Percentiles rank a stretch among this genome's conserved stretches.
These are phyloP conservation scores for Takifugu ocellatus DNA, from an alignment of 2,797 vertebrate genomes.

Conservation along the genomic window DNA sequence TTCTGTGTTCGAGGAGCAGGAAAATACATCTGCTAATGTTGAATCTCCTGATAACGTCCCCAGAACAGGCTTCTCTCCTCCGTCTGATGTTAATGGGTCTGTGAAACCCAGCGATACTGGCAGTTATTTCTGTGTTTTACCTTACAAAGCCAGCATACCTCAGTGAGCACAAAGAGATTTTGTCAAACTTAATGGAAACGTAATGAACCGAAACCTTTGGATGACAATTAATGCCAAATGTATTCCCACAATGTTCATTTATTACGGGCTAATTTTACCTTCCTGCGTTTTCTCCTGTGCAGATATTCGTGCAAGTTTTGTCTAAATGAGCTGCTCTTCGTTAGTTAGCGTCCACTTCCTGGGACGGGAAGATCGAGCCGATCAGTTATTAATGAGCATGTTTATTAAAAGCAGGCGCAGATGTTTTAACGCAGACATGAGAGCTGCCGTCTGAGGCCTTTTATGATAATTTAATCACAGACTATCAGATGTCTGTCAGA, in stretches of 20 bases:
- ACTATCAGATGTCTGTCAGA: constrained; percentile 14
- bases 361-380: constrained; percentile 39
- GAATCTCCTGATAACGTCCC: constrained; percentile 63
- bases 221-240: constrained; percentile 73
- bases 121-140: constrained; percentile 76
- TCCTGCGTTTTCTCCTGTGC: constrained; percentile 48
- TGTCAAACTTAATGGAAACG: constrained; percentile 74
- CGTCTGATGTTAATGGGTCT: constrained; percentile 71
- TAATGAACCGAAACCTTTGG: constrained; percentile 76
- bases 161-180: constrained; percentile 76
- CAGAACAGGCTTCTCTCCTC: constrained; percentile 51
- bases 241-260: constrained; percentile 71
- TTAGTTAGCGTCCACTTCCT: constrained; percentile 64
- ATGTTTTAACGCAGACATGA: constrained; percentile 30
- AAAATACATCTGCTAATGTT: constrained; percentile 75
- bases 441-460: constrained; percentile 19
- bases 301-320: constrained; percentile 58
- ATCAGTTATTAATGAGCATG: constrained; percentile 64
- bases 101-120: constrained; percentile 64
- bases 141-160: constrained; percentile 72
- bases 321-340: constrained; percentile 68
- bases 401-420: constrained; percentile 47
- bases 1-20: constrained; percentile 73
- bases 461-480: constrained; percentile 29
- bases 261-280: constrained; percentile 73